Evolutionary conservation across 2,888 invertebrate genomes (phyloP).

Genomic region (Boloria euphrosyne): DNA sequence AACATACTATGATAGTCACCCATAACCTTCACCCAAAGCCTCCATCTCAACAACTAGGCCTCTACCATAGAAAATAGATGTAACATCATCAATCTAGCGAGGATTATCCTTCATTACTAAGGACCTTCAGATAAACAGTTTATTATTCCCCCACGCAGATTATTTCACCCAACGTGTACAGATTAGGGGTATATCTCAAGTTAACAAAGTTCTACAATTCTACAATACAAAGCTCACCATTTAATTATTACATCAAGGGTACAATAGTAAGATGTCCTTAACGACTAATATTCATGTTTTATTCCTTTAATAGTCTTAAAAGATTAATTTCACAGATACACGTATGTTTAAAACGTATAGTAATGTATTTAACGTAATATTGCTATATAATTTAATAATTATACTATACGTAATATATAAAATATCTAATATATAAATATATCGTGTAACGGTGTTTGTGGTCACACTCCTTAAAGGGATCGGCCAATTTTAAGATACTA

Average conservation of each 20-base stretch:
- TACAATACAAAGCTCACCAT: background rate
- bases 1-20: background rate
- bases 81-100: slow-evolving; percentile 15
- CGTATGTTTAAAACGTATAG: too few relatives aligned
- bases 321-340: too few relatives aligned
- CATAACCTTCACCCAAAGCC: background rate
- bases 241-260: slow-evolving; percentile 6
- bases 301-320: too few relatives aligned
- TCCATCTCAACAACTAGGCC: background rate
- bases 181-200: slow-evolving; percentile 18
- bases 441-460: too few relatives aligned
- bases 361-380: too few relatives aligned
- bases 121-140: slow-evolving; percentile 29
- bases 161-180: slow-evolving; percentile 15
- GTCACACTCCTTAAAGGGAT: too few relatives aligned
- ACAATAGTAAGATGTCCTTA: background rate
- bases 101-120: slow-evolving; percentile 15
- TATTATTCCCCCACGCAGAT: slow-evolving; percentile 14
- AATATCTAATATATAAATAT: too few relatives aligned
- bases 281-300: background rate
- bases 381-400: too few relatives aligned
- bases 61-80: background rate
- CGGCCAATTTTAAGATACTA: too few relatives aligned
- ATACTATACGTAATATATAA: too few relatives aligned
- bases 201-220: background rate